A percentile compares a stretch with the other conserved stretches of the same genome.
phyloP scores from a whole-genome alignment of 2,113 vertebrate genomes.

The Arizona elegans region DNA sequence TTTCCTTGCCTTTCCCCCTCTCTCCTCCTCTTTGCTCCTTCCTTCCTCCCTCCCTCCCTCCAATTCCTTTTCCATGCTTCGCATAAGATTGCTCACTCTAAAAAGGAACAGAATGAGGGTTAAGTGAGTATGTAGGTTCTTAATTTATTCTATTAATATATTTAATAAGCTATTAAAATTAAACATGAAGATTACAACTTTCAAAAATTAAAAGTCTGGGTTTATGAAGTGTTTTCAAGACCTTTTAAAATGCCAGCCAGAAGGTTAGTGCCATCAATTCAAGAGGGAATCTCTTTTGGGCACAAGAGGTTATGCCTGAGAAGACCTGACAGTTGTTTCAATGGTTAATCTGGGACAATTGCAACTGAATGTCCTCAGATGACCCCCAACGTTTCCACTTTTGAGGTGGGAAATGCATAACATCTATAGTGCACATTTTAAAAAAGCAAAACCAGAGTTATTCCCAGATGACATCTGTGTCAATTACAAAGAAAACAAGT shows the following conservation, averaged over 20 bases:
- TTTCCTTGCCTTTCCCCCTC: neutral
- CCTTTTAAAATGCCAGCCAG: neutral
- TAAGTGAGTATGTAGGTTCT: neutral
- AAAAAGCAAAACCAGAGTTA: neutral
- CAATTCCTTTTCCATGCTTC: neutral
- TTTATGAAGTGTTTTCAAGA: neutral
- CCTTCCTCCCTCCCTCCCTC: too few species aligned
- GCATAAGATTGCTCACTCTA: neutral
- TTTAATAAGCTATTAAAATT: neutral
- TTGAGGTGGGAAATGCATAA: neutral
- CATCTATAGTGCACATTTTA: neutral
- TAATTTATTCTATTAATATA: neutral
- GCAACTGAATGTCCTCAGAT: neutral
- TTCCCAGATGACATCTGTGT: neutral
- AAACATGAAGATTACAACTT: neutral
- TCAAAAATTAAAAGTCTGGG: neutral
- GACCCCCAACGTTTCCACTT: neutral
- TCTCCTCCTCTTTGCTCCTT: neutral
- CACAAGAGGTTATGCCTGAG: neutral
- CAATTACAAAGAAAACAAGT: neutral
- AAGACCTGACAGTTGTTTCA: neutral
- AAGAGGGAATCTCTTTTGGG: neutral
- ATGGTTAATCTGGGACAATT: neutral
- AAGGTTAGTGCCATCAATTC: neutral
- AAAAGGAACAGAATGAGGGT: neutral